phyloP scores from a whole-genome alignment of 1,140 invertebrate genomes.

The Microplitis demolitor region DNA sequence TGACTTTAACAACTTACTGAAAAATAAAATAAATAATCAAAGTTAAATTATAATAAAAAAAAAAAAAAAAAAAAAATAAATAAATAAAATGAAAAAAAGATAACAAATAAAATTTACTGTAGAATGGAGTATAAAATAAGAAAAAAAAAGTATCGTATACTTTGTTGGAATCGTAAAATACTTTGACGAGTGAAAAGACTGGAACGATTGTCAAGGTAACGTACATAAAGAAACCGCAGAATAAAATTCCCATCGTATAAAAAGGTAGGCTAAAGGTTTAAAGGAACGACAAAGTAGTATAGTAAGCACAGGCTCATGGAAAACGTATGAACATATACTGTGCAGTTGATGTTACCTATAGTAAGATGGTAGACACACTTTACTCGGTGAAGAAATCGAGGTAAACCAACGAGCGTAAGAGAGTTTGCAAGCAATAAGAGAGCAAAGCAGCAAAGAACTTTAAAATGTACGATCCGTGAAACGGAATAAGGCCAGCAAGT shows the following conservation, averaged over 20 bases:
- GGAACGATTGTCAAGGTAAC: neutral
- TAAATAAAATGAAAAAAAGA: too few species aligned
- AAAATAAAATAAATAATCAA: too few species aligned
- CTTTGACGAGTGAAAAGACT: neutral
- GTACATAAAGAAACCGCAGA: neutral
- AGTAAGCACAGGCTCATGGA: neutral
- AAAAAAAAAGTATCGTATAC: neutral
- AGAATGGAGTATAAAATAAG: neutral
- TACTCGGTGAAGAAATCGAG: constrained; percentile 45
- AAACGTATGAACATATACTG: constrained; percentile 30
- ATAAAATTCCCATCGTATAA: neutral
- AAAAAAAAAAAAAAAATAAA: too few species aligned
- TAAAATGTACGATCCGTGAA: constrained; percentile 5
- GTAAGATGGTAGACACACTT: constrained; percentile 33
- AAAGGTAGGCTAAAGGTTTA: neutral
- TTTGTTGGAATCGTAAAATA: neutral
- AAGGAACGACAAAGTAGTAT: neutral
- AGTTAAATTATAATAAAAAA: too few species aligned
- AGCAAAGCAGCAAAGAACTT: neutral
- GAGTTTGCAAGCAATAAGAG: neutral
- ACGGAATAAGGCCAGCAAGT: constrained; percentile 1
- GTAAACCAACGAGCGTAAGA: neutral
- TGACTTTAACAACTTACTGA: too few species aligned
- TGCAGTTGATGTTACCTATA: constrained; percentile 35
- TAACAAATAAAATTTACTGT: neutral